Evolutionary conservation across 64 coral and sea anemone species (phyloP).

Genomic region (Porites australiensis): DNA sequence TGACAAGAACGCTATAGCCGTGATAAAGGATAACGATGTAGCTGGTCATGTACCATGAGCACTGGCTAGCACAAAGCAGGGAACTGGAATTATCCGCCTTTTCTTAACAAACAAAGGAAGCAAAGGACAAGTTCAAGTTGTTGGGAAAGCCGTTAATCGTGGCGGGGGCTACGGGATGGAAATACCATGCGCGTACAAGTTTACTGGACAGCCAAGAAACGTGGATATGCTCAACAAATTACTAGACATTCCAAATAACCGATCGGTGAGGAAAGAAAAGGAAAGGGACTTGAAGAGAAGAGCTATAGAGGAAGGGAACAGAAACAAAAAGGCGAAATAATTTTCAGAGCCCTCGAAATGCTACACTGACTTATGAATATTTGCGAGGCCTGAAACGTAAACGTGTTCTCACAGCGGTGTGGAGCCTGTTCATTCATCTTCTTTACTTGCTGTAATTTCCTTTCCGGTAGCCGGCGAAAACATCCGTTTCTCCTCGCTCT

Average conservation of each 20-base stretch:
- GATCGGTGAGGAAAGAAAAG: neutral
- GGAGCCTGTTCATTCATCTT: too few relatives aligned
- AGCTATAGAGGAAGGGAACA: neutral
- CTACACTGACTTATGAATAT: too few relatives aligned
- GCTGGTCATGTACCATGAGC: conserved; percentile 53
- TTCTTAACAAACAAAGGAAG: conserved; percentile 59
- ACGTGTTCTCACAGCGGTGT: too few relatives aligned
- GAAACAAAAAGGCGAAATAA: neutral
- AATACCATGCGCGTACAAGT: too few relatives aligned
- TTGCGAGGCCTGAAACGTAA: too few relatives aligned
- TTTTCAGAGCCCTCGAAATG: too few relatives aligned
- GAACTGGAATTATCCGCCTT: conserved; percentile 60
- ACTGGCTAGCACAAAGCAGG: conserved; percentile 56
- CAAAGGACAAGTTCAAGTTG: conserved; percentile 21
- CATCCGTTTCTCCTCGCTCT: too few relatives aligned
- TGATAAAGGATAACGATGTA: conserved; percentile 34
- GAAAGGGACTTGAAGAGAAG: neutral
- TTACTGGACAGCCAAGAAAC: neutral
- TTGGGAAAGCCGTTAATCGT: neutral
- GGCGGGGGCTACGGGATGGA: too few relatives aligned
- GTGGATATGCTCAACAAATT: neutral
- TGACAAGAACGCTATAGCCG: conserved; percentile 32
- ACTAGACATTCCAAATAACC: conserved; percentile 22
- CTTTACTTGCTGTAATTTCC: too few relatives aligned
- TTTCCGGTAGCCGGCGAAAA: too few relatives aligned